Evolutionary conservation across 2,888 invertebrate genomes (phyloP).

Genomic region (Thyatira batis): DNA sequence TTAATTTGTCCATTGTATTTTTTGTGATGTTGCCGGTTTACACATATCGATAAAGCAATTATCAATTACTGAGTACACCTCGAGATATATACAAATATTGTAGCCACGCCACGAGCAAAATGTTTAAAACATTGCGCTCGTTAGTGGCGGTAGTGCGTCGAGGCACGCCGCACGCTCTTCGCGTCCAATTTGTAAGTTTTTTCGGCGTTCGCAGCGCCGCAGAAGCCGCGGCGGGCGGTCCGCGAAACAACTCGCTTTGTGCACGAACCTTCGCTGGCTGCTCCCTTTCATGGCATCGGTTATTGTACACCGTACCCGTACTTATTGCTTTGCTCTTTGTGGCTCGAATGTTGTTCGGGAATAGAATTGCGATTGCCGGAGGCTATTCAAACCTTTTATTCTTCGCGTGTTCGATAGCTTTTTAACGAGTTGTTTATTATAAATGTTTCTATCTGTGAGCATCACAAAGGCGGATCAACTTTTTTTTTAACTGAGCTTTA

Average conservation of each 20-base stretch:
- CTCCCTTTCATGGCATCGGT: constrained; percentile 64
- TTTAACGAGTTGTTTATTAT: constrained; percentile 47
- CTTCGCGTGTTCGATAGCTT: constrained; percentile 32
- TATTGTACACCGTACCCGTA: constrained; percentile 52
- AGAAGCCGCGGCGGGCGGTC: constrained; percentile 63
- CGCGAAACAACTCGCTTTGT: constrained; percentile 60
- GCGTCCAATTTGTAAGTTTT: constrained; percentile 65
- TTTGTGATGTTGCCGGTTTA: neutral
- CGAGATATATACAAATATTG: neutral
- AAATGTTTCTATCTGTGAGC: constrained; percentile 32
- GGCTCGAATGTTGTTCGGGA: constrained; percentile 43
- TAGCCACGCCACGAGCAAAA: constrained; percentile 29
- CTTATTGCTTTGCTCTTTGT: constrained; percentile 59
- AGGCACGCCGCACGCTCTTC: constrained; percentile 34
- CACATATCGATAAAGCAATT: neutral
- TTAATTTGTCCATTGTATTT: neutral
- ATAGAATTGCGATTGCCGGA: constrained; percentile 48
- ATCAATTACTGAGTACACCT: constrained; percentile 1
- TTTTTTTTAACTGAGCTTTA: constrained; percentile 22
- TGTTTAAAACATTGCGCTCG: constrained; percentile 56
- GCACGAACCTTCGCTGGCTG: constrained; percentile 45
- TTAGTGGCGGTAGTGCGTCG: constrained; percentile 41
- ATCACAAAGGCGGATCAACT: constrained; percentile 25
- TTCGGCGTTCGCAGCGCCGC: constrained; percentile 55
- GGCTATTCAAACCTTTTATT: constrained; percentile 42